phyloP scores from a whole-genome alignment of 1,140 invertebrate species.

The Drosophila sproati region DNA sequence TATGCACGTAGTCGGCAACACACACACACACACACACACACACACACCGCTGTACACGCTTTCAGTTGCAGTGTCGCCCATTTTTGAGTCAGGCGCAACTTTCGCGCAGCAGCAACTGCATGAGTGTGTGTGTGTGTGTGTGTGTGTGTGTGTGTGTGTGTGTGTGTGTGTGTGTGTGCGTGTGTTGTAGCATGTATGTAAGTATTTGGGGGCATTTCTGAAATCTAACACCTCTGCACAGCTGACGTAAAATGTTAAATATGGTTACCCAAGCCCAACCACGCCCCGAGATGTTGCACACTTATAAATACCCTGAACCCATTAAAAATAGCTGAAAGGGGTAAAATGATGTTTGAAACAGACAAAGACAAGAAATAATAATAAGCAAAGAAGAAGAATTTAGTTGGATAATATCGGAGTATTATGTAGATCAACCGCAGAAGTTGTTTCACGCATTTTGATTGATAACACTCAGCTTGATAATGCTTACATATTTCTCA shows the following conservation, averaged over 20 bases:
- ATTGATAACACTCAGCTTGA: too few relatives aligned
- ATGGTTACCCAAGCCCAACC: background rate
- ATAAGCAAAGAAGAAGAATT: too few relatives aligned
- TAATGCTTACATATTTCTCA: too few relatives aligned
- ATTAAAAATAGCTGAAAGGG: slow-evolving; percentile 16
- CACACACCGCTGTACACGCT: slow-evolving; percentile 14
- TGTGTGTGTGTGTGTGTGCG: slow-evolving; percentile 8
- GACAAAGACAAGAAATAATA: too few relatives aligned
- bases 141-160: slow-evolving; percentile 8
- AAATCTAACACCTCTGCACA: slow-evolving; percentile 36
- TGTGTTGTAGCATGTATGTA: background rate
- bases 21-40: slow-evolving; percentile 10
- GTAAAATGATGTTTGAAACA: slow-evolving; percentile 15
- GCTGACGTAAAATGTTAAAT: slow-evolving; percentile 26
- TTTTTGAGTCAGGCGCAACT: slow-evolving; percentile 64
- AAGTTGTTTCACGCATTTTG: too few relatives aligned
- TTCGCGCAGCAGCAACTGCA: slow-evolving; percentile 39
- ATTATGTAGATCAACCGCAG: too few relatives aligned
- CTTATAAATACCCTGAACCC: background rate
- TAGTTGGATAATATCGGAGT: too few relatives aligned
- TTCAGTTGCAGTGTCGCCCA: slow-evolving; percentile 69
- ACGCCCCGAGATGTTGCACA: background rate
- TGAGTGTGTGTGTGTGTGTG: background rate
- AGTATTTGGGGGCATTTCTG: background rate
- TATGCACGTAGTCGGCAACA: slow-evolving; percentile 28